phyloP scores from a whole-genome alignment of 2,888 invertebrate species.

The Altica lythri region DNA sequence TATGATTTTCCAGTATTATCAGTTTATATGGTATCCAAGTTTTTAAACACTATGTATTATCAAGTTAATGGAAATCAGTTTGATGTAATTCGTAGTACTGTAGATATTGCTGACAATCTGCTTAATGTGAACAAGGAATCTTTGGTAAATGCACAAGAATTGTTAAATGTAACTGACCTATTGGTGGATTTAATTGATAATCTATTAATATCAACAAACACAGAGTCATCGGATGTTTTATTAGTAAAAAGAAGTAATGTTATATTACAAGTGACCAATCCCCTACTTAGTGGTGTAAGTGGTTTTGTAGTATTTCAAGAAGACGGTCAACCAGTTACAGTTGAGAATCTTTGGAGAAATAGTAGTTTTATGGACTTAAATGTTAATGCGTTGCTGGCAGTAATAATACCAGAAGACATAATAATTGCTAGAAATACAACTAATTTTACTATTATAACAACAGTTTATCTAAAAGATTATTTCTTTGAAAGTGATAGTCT shows the following conservation, averaged over 20 bases:
- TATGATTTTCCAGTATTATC: constrained; percentile 45
- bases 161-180: constrained; percentile 67
- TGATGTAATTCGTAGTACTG: constrained; percentile 17
- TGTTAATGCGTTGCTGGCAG: constrained; percentile 42
- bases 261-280: constrained; percentile 61
- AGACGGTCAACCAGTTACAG: constrained; percentile 43
- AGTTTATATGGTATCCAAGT: constrained; percentile 46
- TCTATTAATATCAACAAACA: constrained; percentile 59
- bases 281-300: constrained; percentile 59
- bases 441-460: constrained; percentile 44
- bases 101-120: constrained; percentile 54
- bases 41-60: constrained; percentile 37
- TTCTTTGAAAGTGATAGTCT: constrained; percentile 46
- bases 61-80: constrained; percentile 6
- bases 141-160: constrained; percentile 58
- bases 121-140: constrained; percentile 36
- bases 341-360: constrained; percentile 57
- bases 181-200: constrained; percentile 65
- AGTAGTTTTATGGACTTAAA: constrained; percentile 54
- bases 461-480: constrained; percentile 48
- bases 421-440: constrained; percentile 30
- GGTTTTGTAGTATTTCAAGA: constrained; percentile 58
- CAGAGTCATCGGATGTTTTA: constrained; percentile 31
- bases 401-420: constrained; percentile 48
- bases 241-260: constrained; percentile 51